A percentile compares a stretch with the other conserved stretches of the same genome.
phyloP scores from a whole-genome alignment of 1,140 invertebrate species.

The Metopolophium dirhodum region DNA sequence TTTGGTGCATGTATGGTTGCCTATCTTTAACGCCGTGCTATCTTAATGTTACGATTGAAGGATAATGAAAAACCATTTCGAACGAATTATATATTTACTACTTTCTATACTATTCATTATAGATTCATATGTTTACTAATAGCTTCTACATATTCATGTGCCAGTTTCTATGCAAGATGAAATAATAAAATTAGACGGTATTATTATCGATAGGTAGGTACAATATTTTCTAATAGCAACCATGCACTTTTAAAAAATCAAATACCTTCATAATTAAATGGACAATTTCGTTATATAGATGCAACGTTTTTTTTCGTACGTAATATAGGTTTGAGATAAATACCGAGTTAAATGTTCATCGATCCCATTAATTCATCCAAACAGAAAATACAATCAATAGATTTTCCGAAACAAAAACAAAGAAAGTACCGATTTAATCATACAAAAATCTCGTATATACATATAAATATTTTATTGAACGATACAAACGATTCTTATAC shows the following conservation, averaged over 20 bases:
- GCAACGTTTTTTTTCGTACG: background rate
- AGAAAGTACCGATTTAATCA: background rate
- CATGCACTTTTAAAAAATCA: background rate
- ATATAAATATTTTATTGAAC: background rate
- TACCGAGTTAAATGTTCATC: background rate
- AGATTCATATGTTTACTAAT: background rate
- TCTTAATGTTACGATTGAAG: background rate
- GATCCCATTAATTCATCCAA: background rate
- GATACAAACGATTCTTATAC: background rate
- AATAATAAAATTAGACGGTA: background rate
- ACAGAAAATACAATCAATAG: background rate
- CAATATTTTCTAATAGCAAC: background rate
- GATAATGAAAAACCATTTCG: too few relatives aligned
- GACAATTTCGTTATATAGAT: background rate
- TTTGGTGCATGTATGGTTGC: background rate
- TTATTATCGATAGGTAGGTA: background rate
- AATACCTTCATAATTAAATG: background rate
- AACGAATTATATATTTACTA: too few relatives aligned
- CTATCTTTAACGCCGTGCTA: background rate
- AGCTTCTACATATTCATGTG: background rate
- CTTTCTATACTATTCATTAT: too few relatives aligned
- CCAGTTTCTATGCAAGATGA: background rate
- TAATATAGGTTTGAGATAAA: background rate
- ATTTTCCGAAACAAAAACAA: background rate
- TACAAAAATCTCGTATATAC: background rate